phyloP scores from a whole-genome alignment of 1,140 invertebrate species.

The Platorchestia sp. region DNA sequence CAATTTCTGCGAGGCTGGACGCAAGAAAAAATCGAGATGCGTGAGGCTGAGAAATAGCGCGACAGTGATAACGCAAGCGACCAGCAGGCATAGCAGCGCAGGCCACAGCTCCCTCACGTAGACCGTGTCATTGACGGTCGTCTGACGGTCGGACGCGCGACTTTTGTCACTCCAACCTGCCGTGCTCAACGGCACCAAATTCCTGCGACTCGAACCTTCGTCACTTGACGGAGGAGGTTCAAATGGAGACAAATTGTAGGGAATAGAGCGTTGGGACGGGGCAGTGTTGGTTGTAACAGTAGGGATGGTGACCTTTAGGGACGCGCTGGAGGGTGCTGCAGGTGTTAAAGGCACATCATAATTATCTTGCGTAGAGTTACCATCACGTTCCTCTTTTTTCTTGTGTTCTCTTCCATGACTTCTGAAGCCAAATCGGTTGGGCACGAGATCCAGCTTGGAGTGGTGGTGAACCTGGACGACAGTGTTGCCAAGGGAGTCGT shows the following conservation, averaged over 20 bases:
- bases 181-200: background rate
- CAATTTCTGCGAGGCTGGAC: background rate
- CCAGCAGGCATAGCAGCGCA: background rate
- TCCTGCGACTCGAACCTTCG: background rate
- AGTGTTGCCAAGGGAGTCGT: background rate
- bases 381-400: background rate
- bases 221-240: background rate
- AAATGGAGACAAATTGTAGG: background rate
- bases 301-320: background rate
- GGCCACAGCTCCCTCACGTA: constrained; percentile 39
- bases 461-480: background rate
- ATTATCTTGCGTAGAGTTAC: background rate
- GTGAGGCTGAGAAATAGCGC: background rate
- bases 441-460: background rate
- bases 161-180: background rate
- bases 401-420: background rate
- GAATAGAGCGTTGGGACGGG: background rate
- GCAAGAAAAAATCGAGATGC: background rate
- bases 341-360: background rate
- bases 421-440: background rate
- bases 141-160: background rate
- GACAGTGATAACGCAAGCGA: background rate
- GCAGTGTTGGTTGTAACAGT: background rate
- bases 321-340: background rate
- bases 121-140: background rate